phyloP scores from a whole-genome alignment of 2,797 vertebrate species.

The Onychomys arenicola region DNA sequence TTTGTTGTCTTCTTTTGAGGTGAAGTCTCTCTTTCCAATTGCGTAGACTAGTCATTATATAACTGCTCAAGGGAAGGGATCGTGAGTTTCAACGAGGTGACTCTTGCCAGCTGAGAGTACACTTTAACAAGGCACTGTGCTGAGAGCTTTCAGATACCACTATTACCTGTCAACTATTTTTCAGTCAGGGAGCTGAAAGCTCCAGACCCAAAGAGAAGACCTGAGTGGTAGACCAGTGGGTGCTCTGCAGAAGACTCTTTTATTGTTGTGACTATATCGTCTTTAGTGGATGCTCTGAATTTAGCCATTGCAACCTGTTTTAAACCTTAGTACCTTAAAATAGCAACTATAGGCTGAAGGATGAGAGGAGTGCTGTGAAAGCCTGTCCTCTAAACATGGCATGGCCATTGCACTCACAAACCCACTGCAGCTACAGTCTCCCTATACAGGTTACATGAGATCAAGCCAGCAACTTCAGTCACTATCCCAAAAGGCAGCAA shows the following conservation, averaged over 20 bases:
- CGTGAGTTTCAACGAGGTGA: not conserved
- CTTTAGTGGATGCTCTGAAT: not conserved
- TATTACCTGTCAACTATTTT: not conserved
- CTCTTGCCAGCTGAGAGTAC: not conserved
- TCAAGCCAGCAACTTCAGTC: not conserved
- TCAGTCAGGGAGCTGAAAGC: not conserved
- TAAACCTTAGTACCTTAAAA: not conserved
- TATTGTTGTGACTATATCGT: not conserved
- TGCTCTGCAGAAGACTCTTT: not conserved
- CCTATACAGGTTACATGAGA: not conserved
- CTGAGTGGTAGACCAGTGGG: rapidly evolving
- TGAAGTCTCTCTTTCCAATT: not conserved
- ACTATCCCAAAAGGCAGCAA: not conserved
- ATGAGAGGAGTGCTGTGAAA: not conserved
- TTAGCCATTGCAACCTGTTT: not conserved
- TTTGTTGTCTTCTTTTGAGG: not conserved
- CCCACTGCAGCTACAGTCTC: not conserved
- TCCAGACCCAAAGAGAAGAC: not conserved
- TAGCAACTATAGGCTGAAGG: not conserved
- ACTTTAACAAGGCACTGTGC: not conserved
- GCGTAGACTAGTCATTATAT: rapidly evolving
- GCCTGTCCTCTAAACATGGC: not conserved
- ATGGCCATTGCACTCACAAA: not conserved
- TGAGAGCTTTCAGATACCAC: not conserved
- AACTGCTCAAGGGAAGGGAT: not conserved